Percentiles rank a stretch among this genome's conserved stretches.
phyloP scores from a whole-genome alignment of 2,888 invertebrate species.

The Phrixothrix hirtus region DNA sequence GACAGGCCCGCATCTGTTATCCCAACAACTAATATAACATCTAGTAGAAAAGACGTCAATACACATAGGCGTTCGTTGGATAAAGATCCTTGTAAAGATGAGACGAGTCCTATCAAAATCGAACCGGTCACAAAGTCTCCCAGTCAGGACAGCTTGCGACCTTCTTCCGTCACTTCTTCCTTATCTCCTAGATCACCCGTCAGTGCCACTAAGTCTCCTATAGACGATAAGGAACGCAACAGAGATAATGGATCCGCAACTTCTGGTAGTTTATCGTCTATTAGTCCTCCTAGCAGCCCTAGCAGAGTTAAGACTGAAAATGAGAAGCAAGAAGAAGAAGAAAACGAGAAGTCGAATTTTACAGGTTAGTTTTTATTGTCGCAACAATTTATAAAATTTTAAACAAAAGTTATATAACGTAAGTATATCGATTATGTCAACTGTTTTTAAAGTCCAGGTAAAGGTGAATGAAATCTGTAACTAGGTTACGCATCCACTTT shows the following conservation, averaged over 20 bases:
- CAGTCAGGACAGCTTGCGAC: constrained; percentile 39
- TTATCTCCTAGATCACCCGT: constrained; percentile 34
- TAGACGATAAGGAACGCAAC: constrained; percentile 50
- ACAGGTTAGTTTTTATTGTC: constrained; percentile 37
- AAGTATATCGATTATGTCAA: too few relatives aligned
- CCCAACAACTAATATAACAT: constrained; percentile 41
- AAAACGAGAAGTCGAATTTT: constrained; percentile 58
- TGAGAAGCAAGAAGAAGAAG: constrained; percentile 62
- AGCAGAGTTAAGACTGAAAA: constrained; percentile 49
- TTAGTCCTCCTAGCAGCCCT: constrained; percentile 56
- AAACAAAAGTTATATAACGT: too few relatives aligned
- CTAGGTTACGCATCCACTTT: too few relatives aligned
- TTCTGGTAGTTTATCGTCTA: constrained; percentile 54
- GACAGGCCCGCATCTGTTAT: constrained; percentile 54
- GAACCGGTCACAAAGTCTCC: constrained; percentile 30
- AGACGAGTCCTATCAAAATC: constrained; percentile 8
- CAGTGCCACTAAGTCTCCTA: constrained; percentile 59
- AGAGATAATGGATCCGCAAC: constrained; percentile 53
- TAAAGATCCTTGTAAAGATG: constrained; percentile 5
- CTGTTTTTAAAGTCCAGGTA: too few relatives aligned
- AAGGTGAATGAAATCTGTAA: too few relatives aligned
- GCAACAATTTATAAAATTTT: not conserved
- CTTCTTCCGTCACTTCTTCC: constrained; percentile 38
- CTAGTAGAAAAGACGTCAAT: constrained; percentile 29
- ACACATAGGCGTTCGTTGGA: constrained; percentile 22